Evolutionary conservation across 1,140 invertebrate genomes (phyloP).

Genomic region (Drosophila orena): DNA sequence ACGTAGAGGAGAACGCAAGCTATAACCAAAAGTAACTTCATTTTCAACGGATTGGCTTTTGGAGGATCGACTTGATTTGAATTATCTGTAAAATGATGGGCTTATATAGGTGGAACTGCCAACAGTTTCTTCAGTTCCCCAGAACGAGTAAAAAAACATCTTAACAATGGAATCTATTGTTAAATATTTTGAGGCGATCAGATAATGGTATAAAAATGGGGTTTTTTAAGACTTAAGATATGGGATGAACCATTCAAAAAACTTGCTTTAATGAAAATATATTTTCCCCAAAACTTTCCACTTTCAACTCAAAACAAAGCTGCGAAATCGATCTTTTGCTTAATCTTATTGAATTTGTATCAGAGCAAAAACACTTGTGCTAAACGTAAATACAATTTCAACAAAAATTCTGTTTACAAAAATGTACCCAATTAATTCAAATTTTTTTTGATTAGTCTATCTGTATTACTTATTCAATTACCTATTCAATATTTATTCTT

Average conservation of each 20-base stretch:
- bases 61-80: not conserved
- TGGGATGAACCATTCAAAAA: not conserved
- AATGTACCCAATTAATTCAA: not conserved
- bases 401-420: not conserved
- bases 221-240: too few species aligned
- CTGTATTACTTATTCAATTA: too few species aligned
- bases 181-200: too few species aligned
- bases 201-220: too few species aligned
- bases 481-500: too few species aligned
- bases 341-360: not conserved
- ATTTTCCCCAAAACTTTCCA: not conserved
- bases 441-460: too few species aligned
- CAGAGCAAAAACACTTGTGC: not conserved
- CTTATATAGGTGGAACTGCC: not conserved
- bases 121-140: not conserved
- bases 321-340: not conserved
- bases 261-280: not conserved
- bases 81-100: not conserved
- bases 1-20: not conserved
- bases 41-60: not conserved
- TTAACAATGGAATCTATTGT: not conserved
- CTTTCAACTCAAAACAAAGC: not conserved
- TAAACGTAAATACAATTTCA: not conserved
- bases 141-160: not conserved
- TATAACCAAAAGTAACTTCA: not conserved